Percentiles rank a stretch among this genome's conserved stretches.
These are phyloP conservation scores for Argyra leucocephala DNA, from an alignment of 2,888 invertebrate genomes.

Conservation along the genomic window DNA sequence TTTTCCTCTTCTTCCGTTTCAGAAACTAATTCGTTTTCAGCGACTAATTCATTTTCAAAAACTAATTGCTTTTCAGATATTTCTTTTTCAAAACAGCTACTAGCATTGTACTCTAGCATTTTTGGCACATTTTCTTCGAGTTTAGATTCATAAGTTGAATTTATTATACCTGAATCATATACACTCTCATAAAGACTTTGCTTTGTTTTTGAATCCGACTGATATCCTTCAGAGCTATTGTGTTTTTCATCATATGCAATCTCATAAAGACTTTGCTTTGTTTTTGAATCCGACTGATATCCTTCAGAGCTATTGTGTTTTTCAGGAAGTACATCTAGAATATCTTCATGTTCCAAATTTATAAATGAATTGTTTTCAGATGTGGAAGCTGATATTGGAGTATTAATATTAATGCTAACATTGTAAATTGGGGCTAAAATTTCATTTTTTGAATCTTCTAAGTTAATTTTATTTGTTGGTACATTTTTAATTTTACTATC, in stretches of 20 bases:
- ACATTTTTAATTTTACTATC: too few species aligned
- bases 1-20: constrained; percentile 35
- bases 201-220: neutral
- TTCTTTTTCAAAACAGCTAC: too few species aligned
- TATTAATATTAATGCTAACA: neutral
- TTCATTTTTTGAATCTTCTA: constrained; percentile 34
- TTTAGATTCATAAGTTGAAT: neutral
- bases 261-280: neutral
- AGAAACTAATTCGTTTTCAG: constrained; percentile 36
- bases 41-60: too few species aligned
- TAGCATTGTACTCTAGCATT: too few species aligned
- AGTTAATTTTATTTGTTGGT: constrained; percentile 21
- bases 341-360: too few species aligned
- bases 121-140: neutral
- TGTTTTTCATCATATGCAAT: neutral
- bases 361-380: constrained; percentile 24
- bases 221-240: neutral
- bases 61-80: too few species aligned
- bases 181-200: neutral
- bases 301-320: neutral
- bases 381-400: constrained; percentile 27
- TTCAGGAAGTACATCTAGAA: too few species aligned
- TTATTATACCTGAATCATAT: neutral
- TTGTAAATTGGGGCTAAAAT: constrained; percentile 31
- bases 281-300: neutral